Conservation (phyloP, 2,888 invertebrate genomes). For the Microctonus hyperodae region DNA sequence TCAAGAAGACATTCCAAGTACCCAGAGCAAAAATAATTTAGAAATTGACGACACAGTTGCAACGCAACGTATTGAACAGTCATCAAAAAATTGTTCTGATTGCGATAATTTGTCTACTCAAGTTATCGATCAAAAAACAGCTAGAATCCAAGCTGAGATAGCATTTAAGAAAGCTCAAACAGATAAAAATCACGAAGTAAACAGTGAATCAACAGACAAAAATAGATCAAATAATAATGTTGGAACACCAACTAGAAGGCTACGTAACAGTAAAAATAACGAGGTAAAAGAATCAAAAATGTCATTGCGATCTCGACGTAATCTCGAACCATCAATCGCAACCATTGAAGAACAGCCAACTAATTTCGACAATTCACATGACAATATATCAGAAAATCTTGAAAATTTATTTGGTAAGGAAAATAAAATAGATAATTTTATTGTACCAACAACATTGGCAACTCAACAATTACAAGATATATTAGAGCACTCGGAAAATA, state of each 20-base stretch:
- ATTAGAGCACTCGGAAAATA: slow-evolving; percentile 37
- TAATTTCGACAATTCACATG: not conserved
- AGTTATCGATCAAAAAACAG: not conserved
- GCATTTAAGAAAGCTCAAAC: not conserved
- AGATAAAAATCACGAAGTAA: not conserved
- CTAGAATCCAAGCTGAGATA: not conserved
- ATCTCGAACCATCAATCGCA: not conserved
- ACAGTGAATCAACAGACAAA: not conserved
- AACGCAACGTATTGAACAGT: not conserved
- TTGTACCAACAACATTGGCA: slow-evolving; percentile 43
- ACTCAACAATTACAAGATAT: slow-evolving; percentile 51
- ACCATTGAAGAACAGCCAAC: not conserved
- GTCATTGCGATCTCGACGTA: not conserved
- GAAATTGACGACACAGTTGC: not conserved
- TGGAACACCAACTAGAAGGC: not conserved
- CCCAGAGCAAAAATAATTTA: not conserved
- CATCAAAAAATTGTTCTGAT: not conserved
- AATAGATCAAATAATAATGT: not conserved
- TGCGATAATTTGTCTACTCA: slow-evolving; percentile 7
- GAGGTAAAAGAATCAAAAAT: not conserved
- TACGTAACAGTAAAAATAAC: no score
- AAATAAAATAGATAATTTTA: slow-evolving; percentile 30
- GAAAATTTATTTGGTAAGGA: slow-evolving; percentile 47
- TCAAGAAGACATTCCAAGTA: not conserved
- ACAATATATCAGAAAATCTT: not conserved